Evolutionary conservation across 2,797 vertebrate genomes (phyloP), one percentile per base, ranked within the genome.

Genomic region (Mus caroli): DNA sequence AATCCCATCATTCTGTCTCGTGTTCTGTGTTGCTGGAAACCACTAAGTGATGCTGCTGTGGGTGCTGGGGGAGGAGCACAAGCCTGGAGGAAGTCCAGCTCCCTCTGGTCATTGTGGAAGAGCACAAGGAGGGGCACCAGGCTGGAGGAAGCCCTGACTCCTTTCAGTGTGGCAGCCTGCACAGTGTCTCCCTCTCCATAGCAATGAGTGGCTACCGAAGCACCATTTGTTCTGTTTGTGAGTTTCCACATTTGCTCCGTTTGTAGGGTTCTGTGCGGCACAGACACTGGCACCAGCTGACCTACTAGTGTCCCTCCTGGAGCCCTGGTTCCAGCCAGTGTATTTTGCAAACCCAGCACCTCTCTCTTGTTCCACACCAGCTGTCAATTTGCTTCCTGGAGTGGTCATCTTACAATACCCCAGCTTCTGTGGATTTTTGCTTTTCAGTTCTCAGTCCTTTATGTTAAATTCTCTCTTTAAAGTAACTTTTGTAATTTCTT

Each of bases 391-490:
- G 43, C 78, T 94, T 92, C 79, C 64, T 79, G 31, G 73, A 24
- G n/a, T 75, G 86, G 88, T 37, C 24, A 40, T 19, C 10, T 58
- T n/a, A 26, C 10, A 10, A 13, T 58, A 52, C 3, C 12, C n/a
- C 60, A 52, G 40, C 28, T 50, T 77, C 52, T 22, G 43, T 11
- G 4, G 54, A 37, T 90, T 90, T 77, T 43, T 37, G 7, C 37
- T 85, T 88, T 91, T 85, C n/a, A 43, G 37, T 76, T 90, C 83
- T 56, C 46, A 54, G 69, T 34, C 64, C 15, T 73, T 79, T 76
- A 67, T 50, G 64, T 69, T 87, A 92, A 46, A 56, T 37, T 94
- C 40, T 56, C 6, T 92, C 62, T 67, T 80, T 80, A 43, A 91
- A 87, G 64, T 90, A 46, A 62, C 43, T 69, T 69, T 50, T 67